phyloP scores from a whole-genome alignment of 2,888 invertebrate genomes.

The Coronaproctus castanopsis region DNA sequence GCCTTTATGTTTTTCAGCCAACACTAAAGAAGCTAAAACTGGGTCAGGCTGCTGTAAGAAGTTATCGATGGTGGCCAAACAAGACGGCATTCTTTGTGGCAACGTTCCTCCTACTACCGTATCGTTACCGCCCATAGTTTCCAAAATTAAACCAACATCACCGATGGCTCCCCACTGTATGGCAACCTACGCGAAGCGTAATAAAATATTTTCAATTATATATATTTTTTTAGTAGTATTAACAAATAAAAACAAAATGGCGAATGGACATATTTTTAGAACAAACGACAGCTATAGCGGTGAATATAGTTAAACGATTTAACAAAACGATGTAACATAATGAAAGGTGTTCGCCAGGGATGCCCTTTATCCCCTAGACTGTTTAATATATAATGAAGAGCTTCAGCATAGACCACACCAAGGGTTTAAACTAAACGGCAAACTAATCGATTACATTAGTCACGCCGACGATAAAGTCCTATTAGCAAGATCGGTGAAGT shows the following conservation, averaged over 20 bases:
- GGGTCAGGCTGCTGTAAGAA: slow-evolving; percentile 79
- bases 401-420: too few species aligned
- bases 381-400: too few species aligned
- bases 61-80: slow-evolving; percentile 65
- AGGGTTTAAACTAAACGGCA: too few species aligned
- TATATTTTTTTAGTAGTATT: neutral
- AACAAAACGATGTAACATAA: too few species aligned
- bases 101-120: slow-evolving; percentile 85
- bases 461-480: too few species aligned
- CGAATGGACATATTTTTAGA: neutral
- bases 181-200: slow-evolving; percentile 38
- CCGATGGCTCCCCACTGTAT: slow-evolving; percentile 99
- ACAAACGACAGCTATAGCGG: neutral
- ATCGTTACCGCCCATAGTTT: slow-evolving; percentile 78
- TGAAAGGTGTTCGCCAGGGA: too few species aligned
- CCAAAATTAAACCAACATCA: slow-evolving; percentile 81
- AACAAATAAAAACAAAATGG: neutral
- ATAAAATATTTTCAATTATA: slow-evolving; percentile 10
- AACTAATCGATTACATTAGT: too few species aligned
- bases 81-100: slow-evolving; percentile 88
- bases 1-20: slow-evolving; percentile 60
- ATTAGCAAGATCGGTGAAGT: too few species aligned
- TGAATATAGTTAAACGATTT: too few species aligned
- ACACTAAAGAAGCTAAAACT: slow-evolving; percentile 60
- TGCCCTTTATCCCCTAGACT: too few species aligned